Evolutionary conservation across 1,140 invertebrate species (phyloP).

Genomic region (Tachypleus tridentatus): DNA sequence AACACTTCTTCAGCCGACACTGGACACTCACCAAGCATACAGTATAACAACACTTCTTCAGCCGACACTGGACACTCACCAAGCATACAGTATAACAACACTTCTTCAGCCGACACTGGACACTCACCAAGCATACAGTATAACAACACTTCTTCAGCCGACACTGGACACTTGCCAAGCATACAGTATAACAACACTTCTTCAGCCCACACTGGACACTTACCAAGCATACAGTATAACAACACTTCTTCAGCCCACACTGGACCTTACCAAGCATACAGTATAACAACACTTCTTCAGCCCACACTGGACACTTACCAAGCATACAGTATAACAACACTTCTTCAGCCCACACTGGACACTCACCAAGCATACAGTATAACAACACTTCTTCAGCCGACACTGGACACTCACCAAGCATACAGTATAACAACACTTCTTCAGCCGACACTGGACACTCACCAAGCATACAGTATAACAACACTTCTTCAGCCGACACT

Average conservation of each 20-base stretch:
- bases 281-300: conserved; percentile 26
- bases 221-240: conserved; percentile 9
- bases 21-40: not conserved
- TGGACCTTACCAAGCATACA: conserved; percentile 1
- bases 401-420: not conserved
- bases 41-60: conserved; percentile 26
- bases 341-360: conserved; percentile 12
- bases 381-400: conserved; percentile 25
- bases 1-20: conserved; percentile 24
- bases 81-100: conserved; percentile 21
- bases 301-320: not conserved
- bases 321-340: conserved; percentile 23
- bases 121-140: conserved; percentile 4
- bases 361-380: conserved; percentile 6
- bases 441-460: no score
- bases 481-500: conserved; percentile 23
- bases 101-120: conserved; percentile 18
- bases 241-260: conserved; percentile 24
- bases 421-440: conserved; percentile 27
- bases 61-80: no score
- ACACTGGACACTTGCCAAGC: not conserved
- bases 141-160: conserved; percentile 25
- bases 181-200: conserved; percentile 27
- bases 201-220: no score
- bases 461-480: conserved; percentile 11